Conservation (phyloP, 1,140 invertebrate genomes). For the Bombus impatiens region DNA sequence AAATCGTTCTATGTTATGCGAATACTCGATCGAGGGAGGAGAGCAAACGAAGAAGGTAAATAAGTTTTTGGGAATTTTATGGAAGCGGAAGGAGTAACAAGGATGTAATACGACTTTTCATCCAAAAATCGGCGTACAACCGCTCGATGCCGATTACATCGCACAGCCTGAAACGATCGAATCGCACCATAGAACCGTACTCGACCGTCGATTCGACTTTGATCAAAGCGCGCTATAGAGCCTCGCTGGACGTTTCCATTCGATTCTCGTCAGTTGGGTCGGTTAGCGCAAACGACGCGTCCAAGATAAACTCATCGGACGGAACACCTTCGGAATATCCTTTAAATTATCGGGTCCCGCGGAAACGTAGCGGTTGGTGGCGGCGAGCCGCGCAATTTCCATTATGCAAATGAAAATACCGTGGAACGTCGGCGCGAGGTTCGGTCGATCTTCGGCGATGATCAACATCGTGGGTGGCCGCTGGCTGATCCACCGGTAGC, state of each 20-base stretch:
- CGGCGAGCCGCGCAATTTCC: conserved; percentile 41
- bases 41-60: not conserved
- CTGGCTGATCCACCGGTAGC: conserved; percentile 62
- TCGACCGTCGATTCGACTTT: no score
- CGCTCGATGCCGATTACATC: no score
- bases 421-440: conserved; percentile 55
- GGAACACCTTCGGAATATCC: not conserved
- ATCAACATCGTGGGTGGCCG: conserved; percentile 65
- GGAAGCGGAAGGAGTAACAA: no score
- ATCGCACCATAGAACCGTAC: no score
- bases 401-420: conserved; percentile 68
- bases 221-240: rapidly evolving
- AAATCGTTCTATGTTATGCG: not conserved
- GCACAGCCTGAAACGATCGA: no score
- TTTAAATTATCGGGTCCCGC: conserved; percentile 23
- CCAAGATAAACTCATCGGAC: conserved; percentile 25
- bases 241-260: no score
- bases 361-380: conserved; percentile 21
- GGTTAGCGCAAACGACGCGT: not conserved
- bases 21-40: not conserved
- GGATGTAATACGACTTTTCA: no score
- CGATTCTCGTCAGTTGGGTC: not conserved
- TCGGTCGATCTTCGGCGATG: conserved; percentile 60
- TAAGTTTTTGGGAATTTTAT: not conserved
- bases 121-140: no score